phyloP scores from a whole-genome alignment of 2,113 vertebrate genomes.

The Conger conger region DNA sequence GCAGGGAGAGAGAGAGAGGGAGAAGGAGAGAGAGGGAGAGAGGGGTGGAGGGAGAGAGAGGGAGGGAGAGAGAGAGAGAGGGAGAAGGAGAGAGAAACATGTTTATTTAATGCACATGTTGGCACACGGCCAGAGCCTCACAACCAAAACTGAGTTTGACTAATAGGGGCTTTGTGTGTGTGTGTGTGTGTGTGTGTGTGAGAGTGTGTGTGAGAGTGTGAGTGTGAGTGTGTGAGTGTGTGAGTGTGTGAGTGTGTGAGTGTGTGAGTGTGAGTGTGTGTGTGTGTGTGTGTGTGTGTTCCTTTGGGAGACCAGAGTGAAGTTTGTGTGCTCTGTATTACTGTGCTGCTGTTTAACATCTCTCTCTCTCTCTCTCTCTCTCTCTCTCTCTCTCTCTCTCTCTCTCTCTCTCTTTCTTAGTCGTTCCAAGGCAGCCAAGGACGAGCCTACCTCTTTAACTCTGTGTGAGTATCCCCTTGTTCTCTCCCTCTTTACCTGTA shows the following conservation, averaged over 20 bases:
- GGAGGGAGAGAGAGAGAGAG: not conserved
- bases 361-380: constrained; percentile 30
- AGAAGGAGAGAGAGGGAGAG: not conserved
- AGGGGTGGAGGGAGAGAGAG: not conserved
- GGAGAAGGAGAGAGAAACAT: not conserved
- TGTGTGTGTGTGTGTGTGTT: too few species aligned
- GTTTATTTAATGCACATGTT: constrained; percentile 23
- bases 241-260: too few species aligned
- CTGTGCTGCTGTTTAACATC: constrained; percentile 28
- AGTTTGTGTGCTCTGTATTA: not conserved
- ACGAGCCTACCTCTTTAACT: constrained; percentile 98
- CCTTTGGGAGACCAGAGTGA: too few species aligned
- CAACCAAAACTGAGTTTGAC: not conserved
- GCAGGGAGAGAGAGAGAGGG: not conserved
- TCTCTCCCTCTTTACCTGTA: not conserved
- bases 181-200: too few species aligned
- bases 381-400: constrained; percentile 26
- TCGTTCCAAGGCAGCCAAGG: constrained; percentile 99
- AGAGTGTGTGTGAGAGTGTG: too few species aligned
- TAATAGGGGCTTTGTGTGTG: not conserved
- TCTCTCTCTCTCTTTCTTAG: constrained; percentile 63
- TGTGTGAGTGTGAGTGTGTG: too few species aligned
- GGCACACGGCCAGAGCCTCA: constrained; percentile 12
- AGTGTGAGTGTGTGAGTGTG: too few species aligned
- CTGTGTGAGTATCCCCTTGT: constrained; percentile 84